phyloP scores from a whole-genome alignment of 1,140 invertebrate genomes.

The Eupristina koningsbergeri region DNA sequence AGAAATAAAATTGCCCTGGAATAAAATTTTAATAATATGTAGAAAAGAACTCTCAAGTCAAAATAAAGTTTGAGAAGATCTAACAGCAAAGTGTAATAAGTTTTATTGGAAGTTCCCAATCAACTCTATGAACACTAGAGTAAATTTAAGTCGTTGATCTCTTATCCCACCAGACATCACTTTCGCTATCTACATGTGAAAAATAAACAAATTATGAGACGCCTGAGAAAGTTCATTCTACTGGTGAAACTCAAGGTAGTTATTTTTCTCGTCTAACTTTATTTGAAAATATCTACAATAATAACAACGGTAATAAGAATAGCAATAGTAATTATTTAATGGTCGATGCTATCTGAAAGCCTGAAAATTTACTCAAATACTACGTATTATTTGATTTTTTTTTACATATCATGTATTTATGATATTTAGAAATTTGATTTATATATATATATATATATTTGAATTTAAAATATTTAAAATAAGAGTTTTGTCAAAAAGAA shows the following conservation, averaged over 20 bases:
- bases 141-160: not conserved
- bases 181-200: slow-evolving; percentile 24
- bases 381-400: not conserved
- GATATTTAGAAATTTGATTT: not conserved
- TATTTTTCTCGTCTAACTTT: slow-evolving; percentile 29
- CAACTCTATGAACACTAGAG: not conserved
- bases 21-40: no score
- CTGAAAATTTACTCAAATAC: no score
- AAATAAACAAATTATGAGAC: slow-evolving; percentile 35
- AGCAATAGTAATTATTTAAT: not conserved
- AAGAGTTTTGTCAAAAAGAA: no score
- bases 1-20: no score
- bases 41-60: no score
- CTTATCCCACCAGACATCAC: slow-evolving; percentile 20
- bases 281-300: slow-evolving; percentile 29
- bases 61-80: no score
- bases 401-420: not conserved
- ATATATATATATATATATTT: no score
- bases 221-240: slow-evolving; percentile 26
- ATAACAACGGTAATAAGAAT: slow-evolving; percentile 3
- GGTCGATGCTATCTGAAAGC: not conserved
- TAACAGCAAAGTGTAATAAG: no score
- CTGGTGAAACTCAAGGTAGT: slow-evolving; percentile 22
- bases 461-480: no score
- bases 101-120: not conserved